A percentile compares a stretch with the other conserved stretches of the same genome.
These are phyloP conservation scores for Scaptomyza caliginosa DNA, from an alignment of 2,888 invertebrate species.

Conservation along the genomic window DNA sequence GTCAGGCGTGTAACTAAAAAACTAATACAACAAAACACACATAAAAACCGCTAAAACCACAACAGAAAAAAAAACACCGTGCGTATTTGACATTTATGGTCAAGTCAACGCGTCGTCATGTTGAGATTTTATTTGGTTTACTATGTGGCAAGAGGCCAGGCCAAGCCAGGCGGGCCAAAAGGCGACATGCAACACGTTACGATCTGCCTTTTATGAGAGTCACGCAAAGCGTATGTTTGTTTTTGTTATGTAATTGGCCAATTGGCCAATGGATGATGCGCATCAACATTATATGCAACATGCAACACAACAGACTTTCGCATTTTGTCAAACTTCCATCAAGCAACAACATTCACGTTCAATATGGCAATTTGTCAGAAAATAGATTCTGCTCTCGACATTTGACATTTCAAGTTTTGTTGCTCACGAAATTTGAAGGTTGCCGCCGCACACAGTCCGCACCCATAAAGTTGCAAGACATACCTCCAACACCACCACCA, in stretches of 20 bases:
- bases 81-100: conserved; percentile 53
- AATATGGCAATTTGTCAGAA: conserved; percentile 31
- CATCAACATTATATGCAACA: not conserved
- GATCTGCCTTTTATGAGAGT: conserved; percentile 28
- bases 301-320: conserved; percentile 7
- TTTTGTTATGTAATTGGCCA: conserved; percentile 25
- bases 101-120: conserved; percentile 44
- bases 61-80: conserved; percentile 38
- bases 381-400: conserved; percentile 65
- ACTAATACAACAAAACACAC: not conserved
- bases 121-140: conserved; percentile 30
- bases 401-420: conserved; percentile 64
- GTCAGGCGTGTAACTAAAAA: conserved; percentile 38
- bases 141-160: conserved; percentile 1
- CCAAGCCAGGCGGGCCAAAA: not conserved
- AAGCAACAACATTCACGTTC: not conserved
- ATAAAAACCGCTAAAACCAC: conserved; percentile 1
- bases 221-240: conserved; percentile 17
- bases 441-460: conserved; percentile 47
- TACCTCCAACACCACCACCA: conserved; percentile 27
- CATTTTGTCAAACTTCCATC: not conserved
- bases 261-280: conserved; percentile 10
- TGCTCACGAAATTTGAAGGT: conserved; percentile 66
- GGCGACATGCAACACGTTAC: conserved; percentile 31
- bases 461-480: conserved; percentile 63